phyloP scores from a whole-genome alignment of 2,113 vertebrate genomes.

The Isurus oxyrinchus region DNA sequence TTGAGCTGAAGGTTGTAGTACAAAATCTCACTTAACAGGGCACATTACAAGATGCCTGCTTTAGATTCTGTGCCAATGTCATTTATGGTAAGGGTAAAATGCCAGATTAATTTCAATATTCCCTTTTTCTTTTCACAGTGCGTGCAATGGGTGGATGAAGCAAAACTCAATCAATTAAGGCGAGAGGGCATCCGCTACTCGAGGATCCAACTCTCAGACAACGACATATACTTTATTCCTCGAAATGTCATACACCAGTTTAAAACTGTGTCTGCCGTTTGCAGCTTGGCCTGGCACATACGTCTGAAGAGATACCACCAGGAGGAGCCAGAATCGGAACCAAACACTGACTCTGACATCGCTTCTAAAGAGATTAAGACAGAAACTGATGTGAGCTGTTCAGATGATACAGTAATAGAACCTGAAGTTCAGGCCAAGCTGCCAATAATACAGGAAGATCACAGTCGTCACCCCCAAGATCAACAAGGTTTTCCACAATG shows the following conservation, averaged over 20 bases:
- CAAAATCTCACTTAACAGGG: background rate
- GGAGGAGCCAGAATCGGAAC: conserved; percentile 50
- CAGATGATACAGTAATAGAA: conserved; percentile 58
- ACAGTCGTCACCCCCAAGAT: conserved; percentile 55
- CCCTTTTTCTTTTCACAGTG: conserved; percentile 62
- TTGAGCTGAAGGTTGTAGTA: background rate
- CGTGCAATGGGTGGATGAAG: conserved; percentile 97
- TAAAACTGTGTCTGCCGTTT: conserved; percentile 95
- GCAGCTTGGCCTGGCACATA: conserved; percentile 97
- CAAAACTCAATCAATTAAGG: conserved; percentile 95
- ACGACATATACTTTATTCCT: conserved; percentile 98
- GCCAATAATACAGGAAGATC: conserved; percentile 62
- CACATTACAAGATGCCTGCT: background rate
- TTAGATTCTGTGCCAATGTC: background rate
- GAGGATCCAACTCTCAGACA: conserved; percentile 83
- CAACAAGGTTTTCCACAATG: conserved; percentile 58
- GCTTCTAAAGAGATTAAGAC: conserved; percentile 55
- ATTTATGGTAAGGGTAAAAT: background rate
- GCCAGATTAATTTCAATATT: background rate
- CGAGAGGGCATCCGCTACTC: conserved; percentile 91
- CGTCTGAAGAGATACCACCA: conserved; percentile 84
- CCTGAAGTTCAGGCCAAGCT: conserved; percentile 54
- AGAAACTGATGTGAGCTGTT: conserved; percentile 54
- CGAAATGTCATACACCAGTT: conserved; percentile 98
- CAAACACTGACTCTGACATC: conserved; percentile 52